phyloP scores from a whole-genome alignment of 2,888 invertebrate genomes.

The Caenorhabditis auriculariae region DNA sequence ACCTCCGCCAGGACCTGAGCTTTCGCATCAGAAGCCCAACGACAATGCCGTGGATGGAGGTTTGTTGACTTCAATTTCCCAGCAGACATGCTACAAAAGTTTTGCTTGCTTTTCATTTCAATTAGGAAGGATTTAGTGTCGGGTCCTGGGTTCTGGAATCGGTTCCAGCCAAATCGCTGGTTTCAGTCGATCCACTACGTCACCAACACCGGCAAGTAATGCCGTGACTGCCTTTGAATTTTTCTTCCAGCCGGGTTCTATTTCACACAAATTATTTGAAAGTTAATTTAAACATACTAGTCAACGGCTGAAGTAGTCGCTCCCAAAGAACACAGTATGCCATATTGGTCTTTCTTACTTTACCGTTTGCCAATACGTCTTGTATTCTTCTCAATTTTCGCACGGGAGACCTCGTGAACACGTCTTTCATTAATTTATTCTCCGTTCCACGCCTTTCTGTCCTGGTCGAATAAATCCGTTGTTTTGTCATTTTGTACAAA shows the following conservation, averaged over 20 bases:
- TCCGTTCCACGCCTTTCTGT: background rate
- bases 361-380: too few species aligned
- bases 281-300: too few species aligned
- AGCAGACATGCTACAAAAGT: too few species aligned
- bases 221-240: background rate
- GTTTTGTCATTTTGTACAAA: too few species aligned
- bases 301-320: too few species aligned
- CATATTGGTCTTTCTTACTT: too few species aligned
- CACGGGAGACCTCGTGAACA: too few species aligned
- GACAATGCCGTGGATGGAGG: constrained; percentile 10
- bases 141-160: constrained; percentile 58
- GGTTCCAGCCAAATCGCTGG: constrained; percentile 61
- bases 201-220: constrained; percentile 58
- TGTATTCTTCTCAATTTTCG: too few species aligned
- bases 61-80: too few species aligned
- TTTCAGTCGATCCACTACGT: constrained; percentile 60
- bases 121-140: background rate
- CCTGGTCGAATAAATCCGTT: background rate
- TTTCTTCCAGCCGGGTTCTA: constrained; percentile 1
- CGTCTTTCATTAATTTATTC: too few species aligned
- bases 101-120: background rate
- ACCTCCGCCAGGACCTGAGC: constrained; percentile 38
- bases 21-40: constrained; percentile 42
- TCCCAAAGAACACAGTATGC: too few species aligned
- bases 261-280: too few species aligned